Base-by-base conservation (phyloP, 2,797 vertebrate genomes). In the Epinephelus coioides region DNA sequence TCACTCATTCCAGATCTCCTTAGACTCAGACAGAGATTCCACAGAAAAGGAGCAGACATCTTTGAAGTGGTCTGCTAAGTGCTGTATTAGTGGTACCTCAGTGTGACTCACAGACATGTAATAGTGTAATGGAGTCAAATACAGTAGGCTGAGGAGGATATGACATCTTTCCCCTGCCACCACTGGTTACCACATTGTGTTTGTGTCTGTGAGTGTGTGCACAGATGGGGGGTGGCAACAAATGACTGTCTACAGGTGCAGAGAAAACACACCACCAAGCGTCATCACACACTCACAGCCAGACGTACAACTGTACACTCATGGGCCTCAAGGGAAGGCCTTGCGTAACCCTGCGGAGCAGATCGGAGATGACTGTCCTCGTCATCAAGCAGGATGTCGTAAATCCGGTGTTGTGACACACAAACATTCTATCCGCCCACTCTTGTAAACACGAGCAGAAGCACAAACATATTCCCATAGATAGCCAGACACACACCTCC, bases 31-130 rank as follows among this genome's bases (percentile, higher is more conserved):
- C 89, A 78, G 79, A 79, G 51, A 84, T 71, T 82, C 77, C 79
- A 76, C 79, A 86, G 84, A 84, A 78, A 78, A 79, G 66, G 75
- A 70, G 74, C 74, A 89, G 84, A 83, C 83, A 86, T 90, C 90
- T 93, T 94, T 95, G 91, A 95, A 95, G 94, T 93, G 91, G 91
- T 92, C 61, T 65, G 59, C 61, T 92, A 89, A 94, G 84, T 75
- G 79, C 65, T 75, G 81, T 25, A 88, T 90, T 89, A 87, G 88
- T 79, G 79, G 79, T 85, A 86, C 82, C 83, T 70, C 82, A 80
- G 64, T 57, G 60, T 95, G 93, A 94, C 88, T 93, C 93, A 93
- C 30, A 27, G 69, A 23, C 63, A 86, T 76, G 88, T 88, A 81
- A 90, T 77, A 79, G 75, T 70, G 80, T 89, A 86, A 93, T 78